Percentiles rank a stretch among this genome's conserved stretches.
Conservation (phyloP, 2,113 vertebrate species). For the Marmota flaviventris region DNA sequence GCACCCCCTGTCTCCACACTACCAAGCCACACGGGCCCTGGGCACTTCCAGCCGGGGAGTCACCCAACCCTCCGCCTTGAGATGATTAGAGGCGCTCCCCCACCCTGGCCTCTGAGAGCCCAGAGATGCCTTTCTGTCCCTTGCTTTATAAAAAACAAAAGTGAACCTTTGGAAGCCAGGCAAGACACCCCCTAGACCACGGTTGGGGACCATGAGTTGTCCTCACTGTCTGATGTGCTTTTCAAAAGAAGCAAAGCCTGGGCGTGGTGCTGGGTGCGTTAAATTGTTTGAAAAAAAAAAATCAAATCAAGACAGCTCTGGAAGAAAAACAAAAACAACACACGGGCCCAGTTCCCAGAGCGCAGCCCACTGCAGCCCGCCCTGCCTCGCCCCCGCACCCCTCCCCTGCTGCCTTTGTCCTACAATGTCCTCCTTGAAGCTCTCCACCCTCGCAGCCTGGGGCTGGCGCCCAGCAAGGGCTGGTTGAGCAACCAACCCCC, state of each 20-base stretch:
- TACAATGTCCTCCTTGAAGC: not conserved
- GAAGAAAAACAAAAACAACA: constrained; percentile 49
- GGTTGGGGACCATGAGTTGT: constrained; percentile 68
- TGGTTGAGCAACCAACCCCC: not conserved
- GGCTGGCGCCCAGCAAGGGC: not conserved
- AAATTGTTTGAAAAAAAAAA: constrained; percentile 19
- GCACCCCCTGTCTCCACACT: not conserved
- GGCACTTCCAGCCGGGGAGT: constrained; percentile 38
- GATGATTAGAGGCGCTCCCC: not conserved
- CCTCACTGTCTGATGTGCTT: constrained; percentile 56
- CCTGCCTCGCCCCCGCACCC: not conserved
- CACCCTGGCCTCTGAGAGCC: constrained; percentile 49
- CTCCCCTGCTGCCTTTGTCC: not conserved
- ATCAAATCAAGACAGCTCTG: constrained; percentile 15
- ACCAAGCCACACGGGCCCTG: not conserved
- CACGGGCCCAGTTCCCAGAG: accelerated
- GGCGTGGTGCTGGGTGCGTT: not conserved
- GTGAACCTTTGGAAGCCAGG: constrained; percentile 67
- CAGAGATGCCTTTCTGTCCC: not conserved
- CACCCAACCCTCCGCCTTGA: constrained; percentile 44
- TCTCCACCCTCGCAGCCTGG: not conserved
- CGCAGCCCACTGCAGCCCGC: not conserved
- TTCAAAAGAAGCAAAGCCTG: constrained; percentile 69
- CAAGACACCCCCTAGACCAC: not conserved
- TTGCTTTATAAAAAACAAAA: constrained; percentile 78